A percentile compares a stretch with the other conserved stretches of the same genome.
phyloP scores from a whole-genome alignment of 1,140 invertebrate species.

The Asbolus verrucosus region DNA sequence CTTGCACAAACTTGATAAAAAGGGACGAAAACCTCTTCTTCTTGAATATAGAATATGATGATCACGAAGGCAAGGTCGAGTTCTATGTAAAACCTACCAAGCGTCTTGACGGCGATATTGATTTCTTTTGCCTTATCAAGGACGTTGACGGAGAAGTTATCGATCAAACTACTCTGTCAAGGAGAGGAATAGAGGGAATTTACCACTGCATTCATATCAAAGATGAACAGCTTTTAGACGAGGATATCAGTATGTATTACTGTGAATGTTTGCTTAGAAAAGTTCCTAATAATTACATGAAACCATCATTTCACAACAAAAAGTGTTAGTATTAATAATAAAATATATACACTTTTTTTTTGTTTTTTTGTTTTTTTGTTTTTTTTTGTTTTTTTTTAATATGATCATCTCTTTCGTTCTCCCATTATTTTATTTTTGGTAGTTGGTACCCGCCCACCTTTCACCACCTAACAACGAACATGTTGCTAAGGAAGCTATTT shows the following conservation, averaged over 20 bases:
- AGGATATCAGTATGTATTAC: background rate
- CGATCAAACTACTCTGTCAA: conserved; percentile 16
- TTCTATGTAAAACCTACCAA: conserved; percentile 8
- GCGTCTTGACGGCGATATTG: background rate
- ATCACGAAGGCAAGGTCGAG: background rate
- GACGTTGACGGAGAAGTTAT: background rate
- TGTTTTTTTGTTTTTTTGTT: no score
- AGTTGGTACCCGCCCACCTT: no score
- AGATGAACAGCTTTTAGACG: background rate
- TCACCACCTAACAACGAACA: background rate
- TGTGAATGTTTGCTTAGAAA: conserved; percentile 22
- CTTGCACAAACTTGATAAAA: conserved; percentile 11
- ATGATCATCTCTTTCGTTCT: no score
- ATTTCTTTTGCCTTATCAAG: conserved; percentile 15
- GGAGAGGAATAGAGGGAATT: conserved; percentile 3
- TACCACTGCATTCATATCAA: background rate
- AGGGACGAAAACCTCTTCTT: conserved; percentile 4
- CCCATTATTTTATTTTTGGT: no score
- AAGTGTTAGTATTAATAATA: no score
- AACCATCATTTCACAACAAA: no score
- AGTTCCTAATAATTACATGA: background rate
- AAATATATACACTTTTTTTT: no score
- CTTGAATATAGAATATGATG: background rate
- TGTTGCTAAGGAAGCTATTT: background rate
- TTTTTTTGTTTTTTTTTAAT: no score